These are phyloP conservation scores for Uria lomvia DNA, from an alignment of 2,113 vertebrate genomes.

Conservation along the genomic window DNA sequence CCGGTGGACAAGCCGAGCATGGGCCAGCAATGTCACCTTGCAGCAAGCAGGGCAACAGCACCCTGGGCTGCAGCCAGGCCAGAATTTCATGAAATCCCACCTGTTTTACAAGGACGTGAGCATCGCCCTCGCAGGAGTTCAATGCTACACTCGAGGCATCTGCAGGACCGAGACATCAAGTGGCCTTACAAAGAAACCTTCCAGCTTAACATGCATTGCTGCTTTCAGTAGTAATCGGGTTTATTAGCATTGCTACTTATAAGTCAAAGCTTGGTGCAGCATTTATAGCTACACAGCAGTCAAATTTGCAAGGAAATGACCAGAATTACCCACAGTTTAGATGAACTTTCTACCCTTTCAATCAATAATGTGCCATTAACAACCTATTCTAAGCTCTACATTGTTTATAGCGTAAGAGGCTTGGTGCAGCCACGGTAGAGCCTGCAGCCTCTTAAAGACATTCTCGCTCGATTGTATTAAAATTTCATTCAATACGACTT, in stretches of 20 bases:
- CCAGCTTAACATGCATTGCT: not conserved
- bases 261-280: not conserved
- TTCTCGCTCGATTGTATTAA: not conserved
- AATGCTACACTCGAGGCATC: not conserved
- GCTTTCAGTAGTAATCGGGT: not conserved
- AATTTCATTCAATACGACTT: not conserved
- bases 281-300: not conserved
- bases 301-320: not conserved
- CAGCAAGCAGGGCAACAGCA: not conserved
- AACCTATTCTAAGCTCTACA: not conserved
- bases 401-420: not conserved
- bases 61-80: not conserved
- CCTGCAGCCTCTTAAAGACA: not conserved
- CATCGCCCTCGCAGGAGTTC: not conserved
- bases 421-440: not conserved
- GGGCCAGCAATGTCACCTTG: not conserved
- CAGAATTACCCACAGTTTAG: not conserved
- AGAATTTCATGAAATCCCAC: not conserved
- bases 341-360: not conserved
- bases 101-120: rapidly evolving
- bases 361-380: not conserved
- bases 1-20: rapidly evolving
- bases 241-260: not conserved
- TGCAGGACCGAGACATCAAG: not conserved
- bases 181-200: not conserved